Evolutionary conservation across 64 coral and sea anemone genomes (phyloP).

Genomic region (Dendrophyllia cribrosa): DNA sequence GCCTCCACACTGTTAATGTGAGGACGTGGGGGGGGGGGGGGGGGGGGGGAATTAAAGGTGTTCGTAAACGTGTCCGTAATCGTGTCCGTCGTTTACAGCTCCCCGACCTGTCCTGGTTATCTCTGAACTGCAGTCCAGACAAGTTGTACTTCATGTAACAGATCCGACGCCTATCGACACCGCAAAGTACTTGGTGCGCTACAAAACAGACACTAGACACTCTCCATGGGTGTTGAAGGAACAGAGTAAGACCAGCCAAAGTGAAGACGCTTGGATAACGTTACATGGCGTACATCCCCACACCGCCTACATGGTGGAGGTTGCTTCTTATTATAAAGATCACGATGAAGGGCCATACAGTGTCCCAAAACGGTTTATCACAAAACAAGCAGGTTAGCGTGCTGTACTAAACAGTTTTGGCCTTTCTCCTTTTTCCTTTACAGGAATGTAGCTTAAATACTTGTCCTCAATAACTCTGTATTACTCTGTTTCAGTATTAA

Average conservation of each 20-base stretch:
- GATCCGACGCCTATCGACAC: conserved; percentile 49
- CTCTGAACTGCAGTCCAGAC: conserved; percentile 5
- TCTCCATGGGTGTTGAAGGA: conserved; percentile 11
- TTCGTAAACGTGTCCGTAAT: no score
- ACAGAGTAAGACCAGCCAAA: neutral
- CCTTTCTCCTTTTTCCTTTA: no score
- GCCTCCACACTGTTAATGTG: no score
- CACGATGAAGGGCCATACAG: conserved; percentile 57
- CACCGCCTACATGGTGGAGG: conserved; percentile 34
- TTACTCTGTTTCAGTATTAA: no score
- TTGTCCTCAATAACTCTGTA: no score
- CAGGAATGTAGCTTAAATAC: no score
- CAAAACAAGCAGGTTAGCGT: conserved; percentile 53
- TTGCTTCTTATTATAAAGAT: conserved; percentile 54
- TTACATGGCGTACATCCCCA: conserved; percentile 38
- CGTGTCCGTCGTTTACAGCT: conserved; percentile 2
- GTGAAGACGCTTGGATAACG: neutral
- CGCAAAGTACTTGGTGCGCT: conserved; percentile 48
- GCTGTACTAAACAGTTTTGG: no score
- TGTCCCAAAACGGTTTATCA: conserved; percentile 32
- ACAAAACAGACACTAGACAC: conserved; percentile 22
- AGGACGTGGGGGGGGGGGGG: no score
- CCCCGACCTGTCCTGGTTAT: conserved; percentile 52
- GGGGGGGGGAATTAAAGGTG: no score
- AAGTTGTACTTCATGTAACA: neutral